phyloP scores from a whole-genome alignment of 2,888 invertebrate species.

The Tenthredo livida region DNA sequence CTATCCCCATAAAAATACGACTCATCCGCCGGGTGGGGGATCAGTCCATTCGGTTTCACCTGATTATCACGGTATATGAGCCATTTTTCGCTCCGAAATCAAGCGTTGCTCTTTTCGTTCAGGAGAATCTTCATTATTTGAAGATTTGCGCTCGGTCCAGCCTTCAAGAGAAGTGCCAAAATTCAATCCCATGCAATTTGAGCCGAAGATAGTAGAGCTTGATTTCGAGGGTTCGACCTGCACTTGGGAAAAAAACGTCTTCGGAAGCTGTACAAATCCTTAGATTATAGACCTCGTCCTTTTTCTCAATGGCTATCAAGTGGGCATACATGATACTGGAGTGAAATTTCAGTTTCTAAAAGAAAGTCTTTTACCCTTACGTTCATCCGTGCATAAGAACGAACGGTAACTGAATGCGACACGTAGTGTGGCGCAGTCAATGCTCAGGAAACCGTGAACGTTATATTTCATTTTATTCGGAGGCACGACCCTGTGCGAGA shows the following conservation, averaged over 20 bases:
- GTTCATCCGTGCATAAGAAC: constrained; percentile 13
- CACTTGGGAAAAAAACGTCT: background rate
- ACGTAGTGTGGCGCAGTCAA: constrained; percentile 18
- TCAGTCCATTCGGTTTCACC: too few relatives aligned
- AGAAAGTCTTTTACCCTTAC: constrained; percentile 10
- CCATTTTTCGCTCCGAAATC: background rate
- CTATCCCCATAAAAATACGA: too few relatives aligned
- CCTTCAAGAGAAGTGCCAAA: background rate
- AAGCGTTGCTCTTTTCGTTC: background rate
- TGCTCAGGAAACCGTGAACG: constrained; percentile 48
- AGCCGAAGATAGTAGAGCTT: background rate
- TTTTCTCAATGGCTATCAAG: background rate
- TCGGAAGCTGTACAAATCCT: background rate
- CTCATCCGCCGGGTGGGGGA: too few relatives aligned
- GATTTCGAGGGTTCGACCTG: background rate
- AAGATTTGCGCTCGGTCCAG: background rate
- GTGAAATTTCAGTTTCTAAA: background rate
- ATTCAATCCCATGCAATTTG: background rate
- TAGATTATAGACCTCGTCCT: background rate
- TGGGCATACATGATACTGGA: background rate
- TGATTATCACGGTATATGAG: too few relatives aligned
- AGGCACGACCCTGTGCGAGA: constrained; percentile 65
- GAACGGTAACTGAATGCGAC: constrained; percentile 40
- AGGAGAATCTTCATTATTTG: too few relatives aligned
- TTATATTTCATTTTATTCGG: constrained; percentile 62